Evolutionary conservation across 2,113 vertebrate genomes (phyloP), one percentile per base, ranked within the genome.

Genomic region (Xenopus borealis): DNA sequence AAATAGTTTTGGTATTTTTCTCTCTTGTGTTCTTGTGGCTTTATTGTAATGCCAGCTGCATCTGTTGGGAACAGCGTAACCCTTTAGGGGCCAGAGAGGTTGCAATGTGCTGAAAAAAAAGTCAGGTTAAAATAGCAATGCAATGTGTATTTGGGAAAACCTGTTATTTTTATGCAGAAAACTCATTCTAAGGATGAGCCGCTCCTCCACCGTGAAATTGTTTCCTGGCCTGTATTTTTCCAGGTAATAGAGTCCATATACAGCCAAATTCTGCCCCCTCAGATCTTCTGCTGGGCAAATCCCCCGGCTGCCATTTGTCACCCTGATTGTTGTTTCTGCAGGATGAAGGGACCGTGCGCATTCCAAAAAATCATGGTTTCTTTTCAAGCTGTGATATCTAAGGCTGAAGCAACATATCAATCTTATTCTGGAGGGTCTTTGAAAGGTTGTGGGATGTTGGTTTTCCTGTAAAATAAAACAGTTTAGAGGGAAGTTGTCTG

Each of bases 261-360:
- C 55, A 52, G 30, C 10, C 40, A 4, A 62, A 44, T 68, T 62
- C 18, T 45, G 27, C 46, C 3, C 17, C 46, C 58, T 75, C 73
- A 62, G 72, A 75, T 75, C 72, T 75, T 67, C 67, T 68, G 65
- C 55, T 47, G 10, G n/a, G 63, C 65, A 61, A 62, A 75, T 53
- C 65, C 72, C n/a, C 66, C 66, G 44, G 73, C 66, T 69, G 73
- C 69, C 73, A 69, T 75, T 62, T 75, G 66, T 75, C 73, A 69
- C 57, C 23, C 44, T 62, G 73, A 75, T 75, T 63, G 66, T 53
- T 45, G 66, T 53, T 45, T 69, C 73, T 75, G 58, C 66, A 69
- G 73, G 50, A 69, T 62, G 57, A 19, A 45, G 53, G 66, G 46
- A 17, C 57, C 53, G 58, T n/a, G 13, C 12, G 47, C 66, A 75